A percentile compares a stretch with the other conserved stretches of the same genome.
phyloP scores from a whole-genome alignment of 2,113 vertebrate genomes.

The Bubo scandiacus region DNA sequence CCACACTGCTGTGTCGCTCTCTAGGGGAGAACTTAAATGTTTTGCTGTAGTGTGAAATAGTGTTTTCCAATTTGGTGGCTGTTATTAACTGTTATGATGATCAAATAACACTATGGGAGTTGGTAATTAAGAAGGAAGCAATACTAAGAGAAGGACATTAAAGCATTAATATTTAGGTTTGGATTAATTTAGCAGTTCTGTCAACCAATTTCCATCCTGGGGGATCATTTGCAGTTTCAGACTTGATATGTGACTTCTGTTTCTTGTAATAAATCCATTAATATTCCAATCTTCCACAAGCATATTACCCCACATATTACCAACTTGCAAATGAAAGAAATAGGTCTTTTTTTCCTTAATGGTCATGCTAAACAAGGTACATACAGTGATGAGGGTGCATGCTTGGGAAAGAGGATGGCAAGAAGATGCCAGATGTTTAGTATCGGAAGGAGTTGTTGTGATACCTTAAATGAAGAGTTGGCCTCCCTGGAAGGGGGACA shows the following conservation, averaged over 20 bases:
- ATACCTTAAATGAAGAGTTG: background rate
- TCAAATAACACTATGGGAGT: background rate
- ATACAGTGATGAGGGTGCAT: background rate
- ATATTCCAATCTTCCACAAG: background rate
- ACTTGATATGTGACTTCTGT: background rate
- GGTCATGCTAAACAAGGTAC: background rate
- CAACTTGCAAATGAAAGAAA: background rate
- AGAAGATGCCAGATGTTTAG: background rate
- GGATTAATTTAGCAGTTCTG: background rate
- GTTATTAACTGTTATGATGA: background rate
- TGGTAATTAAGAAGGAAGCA: background rate
- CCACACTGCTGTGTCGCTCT: background rate
- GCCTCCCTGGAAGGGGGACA: background rate
- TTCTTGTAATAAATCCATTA: background rate
- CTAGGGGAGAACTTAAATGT: background rate
- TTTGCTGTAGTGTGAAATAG: background rate
- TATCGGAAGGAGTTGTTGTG: background rate
- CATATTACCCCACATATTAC: background rate
- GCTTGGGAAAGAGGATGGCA: background rate
- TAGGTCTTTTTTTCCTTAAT: background rate
- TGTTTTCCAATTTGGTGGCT: background rate
- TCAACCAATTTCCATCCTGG: background rate
- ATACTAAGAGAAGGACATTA: background rate
- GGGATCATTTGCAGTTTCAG: background rate
- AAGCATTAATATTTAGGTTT: background rate